Conservation (phyloP, 2,797 vertebrate species). For the Otolemur crassicaudatus region DNA sequence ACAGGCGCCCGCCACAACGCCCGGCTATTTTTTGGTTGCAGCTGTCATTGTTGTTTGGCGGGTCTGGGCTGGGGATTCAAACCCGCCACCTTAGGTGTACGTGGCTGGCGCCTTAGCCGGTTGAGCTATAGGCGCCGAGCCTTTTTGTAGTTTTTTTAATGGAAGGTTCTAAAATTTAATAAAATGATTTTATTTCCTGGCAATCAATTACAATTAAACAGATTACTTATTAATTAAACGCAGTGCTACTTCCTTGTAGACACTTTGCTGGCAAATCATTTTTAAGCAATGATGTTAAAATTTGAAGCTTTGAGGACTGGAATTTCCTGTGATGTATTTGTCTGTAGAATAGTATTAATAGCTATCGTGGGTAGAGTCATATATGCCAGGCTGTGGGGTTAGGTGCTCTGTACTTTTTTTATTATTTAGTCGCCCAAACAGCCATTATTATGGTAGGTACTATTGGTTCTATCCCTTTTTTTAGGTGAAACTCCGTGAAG, state of each 20-base stretch:
- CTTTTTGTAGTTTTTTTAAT: conserved; percentile 9
- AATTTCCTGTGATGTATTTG: conserved; percentile 57
- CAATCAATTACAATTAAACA: not conserved
- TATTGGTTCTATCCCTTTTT: not conserved
- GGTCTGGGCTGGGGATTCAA: no score
- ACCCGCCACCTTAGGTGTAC: no score
- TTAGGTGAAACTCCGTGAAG: not conserved
- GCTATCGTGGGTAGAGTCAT: not conserved
- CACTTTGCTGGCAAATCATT: not conserved
- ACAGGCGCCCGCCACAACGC: no score
- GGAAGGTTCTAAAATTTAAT: conserved; percentile 15
- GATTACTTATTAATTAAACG: conserved; percentile 23
- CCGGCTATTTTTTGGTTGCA: no score
- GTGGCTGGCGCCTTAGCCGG: no score
- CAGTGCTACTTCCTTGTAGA: conserved; percentile 45
- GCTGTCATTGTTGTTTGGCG: no score
- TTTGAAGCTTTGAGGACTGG: conserved; percentile 54
- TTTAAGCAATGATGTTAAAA: conserved; percentile 52
- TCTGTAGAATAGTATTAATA: not conserved
- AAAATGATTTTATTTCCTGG: conserved; percentile 52
- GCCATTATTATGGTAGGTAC: not conserved
- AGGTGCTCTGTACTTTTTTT: not conserved
- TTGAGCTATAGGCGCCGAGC: no score
- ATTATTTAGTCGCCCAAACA: conserved; percentile 13
- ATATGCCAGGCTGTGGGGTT: not conserved